Evolutionary conservation across 1,140 invertebrate species (phyloP), one percentile per base, ranked within the genome.

Genomic region (Oryctes rhinoceros): DNA sequence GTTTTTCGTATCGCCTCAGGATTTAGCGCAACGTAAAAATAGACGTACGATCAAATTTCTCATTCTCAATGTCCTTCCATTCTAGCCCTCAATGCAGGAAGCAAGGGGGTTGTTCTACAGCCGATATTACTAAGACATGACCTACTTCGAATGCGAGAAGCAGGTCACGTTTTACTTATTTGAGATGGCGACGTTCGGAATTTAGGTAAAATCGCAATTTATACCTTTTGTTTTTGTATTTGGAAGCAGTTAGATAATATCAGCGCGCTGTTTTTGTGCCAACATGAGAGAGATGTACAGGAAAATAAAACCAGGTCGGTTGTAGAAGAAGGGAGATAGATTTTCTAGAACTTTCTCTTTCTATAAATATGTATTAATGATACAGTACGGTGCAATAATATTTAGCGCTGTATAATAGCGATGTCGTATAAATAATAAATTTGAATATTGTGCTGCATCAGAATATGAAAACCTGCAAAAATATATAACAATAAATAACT

Each of bases 311-410:
- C 49, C 49, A 53, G 49, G 49, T 53, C 49, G 49, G 4, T 53
- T 53, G 13, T n/a, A 53, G 49, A 4, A 53, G 49, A n/a, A 53
- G 49, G 13, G 49, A 13, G 13, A 48, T 9, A 48, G 47, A 13
- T 53, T 53, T 53, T 53, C 49, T 53, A 53, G 49, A 53, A 53
- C 49, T 53, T 53, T 53, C 49, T n/a, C 49, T 53, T 53, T 53
- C 6, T 53, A 48, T 13, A 53, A 53, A 53, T 53, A 13, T 53
- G n/a, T 53, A n/a, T 53, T 53, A n/a, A 53, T 53, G n/a, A 30
- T 13, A 53, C 49, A n/a, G 13, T 53, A 11, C 39, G 0, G 39
- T 4, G 39, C 39, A 44, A 44, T 7, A 44, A 10, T 0, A 44
- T 5, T 44, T 44, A 44, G 39, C 9, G 9, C 24, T 44, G 5